Conservation (phyloP, 2,797 vertebrate genomes). For the Parauchenoglanis ngamensis region DNA sequence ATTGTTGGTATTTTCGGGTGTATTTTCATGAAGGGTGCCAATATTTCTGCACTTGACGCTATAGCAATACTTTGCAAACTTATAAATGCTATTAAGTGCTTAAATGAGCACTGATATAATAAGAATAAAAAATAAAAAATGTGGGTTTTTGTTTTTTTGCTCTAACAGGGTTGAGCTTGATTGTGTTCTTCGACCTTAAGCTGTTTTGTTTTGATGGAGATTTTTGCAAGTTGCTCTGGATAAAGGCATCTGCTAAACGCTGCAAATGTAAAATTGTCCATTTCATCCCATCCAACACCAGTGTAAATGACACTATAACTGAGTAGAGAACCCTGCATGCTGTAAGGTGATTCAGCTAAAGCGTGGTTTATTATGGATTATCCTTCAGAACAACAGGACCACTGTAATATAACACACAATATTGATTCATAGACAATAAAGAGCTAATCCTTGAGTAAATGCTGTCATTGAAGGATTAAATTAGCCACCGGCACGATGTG, state of each 20-base stretch:
- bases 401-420: slow-evolving; percentile 41
- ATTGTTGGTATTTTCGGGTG: neutral
- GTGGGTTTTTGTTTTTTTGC: neutral
- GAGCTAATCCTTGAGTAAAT: slow-evolving; percentile 57
- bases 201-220: neutral
- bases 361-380: slow-evolving; percentile 49
- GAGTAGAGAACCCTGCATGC: slow-evolving; percentile 9
- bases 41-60: neutral
- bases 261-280: neutral
- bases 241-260: neutral
- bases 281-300: neutral
- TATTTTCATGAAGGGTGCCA: neutral
- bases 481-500: slow-evolving; percentile 41
- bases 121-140: neutral
- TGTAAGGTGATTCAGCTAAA: slow-evolving; percentile 49
- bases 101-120: neutral
- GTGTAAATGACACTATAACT: slow-evolving; percentile 14
- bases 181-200: neutral
- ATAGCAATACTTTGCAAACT: neutral
- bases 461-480: slow-evolving; percentile 53
- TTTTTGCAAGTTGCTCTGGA: neutral
- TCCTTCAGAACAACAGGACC: slow-evolving; percentile 41
- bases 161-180: neutral
- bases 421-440: slow-evolving; percentile 45
- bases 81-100: neutral